Evolutionary conservation across 2,888 invertebrate species (phyloP).

Genomic region (Notocelia uddmanniana): DNA sequence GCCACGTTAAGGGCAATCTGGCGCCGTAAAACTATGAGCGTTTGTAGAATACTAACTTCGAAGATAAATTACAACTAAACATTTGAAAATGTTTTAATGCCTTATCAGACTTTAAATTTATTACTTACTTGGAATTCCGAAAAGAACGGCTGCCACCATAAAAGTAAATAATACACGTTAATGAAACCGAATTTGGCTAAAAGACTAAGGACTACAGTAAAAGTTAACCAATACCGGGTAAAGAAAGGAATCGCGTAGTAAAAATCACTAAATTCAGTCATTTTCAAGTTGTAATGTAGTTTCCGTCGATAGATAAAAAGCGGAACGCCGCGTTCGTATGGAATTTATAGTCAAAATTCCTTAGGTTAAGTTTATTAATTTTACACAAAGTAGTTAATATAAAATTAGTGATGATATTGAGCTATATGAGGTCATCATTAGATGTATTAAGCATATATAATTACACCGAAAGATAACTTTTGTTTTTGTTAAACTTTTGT

Average conservation of each 20-base stretch:
- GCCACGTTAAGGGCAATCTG: no score
- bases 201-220: constrained; percentile 93
- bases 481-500: background rate
- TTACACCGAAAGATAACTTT: background rate
- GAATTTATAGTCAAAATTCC: background rate
- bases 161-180: constrained; percentile 88
- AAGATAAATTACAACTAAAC: background rate
- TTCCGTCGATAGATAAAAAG: constrained; percentile 5
- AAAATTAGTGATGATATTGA: background rate
- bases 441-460: constrained; percentile 16
- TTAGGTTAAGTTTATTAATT: background rate
- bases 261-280: constrained; percentile 94
- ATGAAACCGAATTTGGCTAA: constrained; percentile 94
- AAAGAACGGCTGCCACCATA: constrained; percentile 90
- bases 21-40: no score
- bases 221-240: constrained; percentile 97
- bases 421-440: constrained; percentile 9
- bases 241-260: constrained; percentile 94
- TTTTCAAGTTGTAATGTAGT: constrained; percentile 67
- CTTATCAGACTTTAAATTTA: background rate
- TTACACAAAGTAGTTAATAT: background rate
- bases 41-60: no score
- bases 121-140: constrained; percentile 89
- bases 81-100: background rate
- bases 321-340: background rate